A percentile compares a stretch with the other conserved stretches of the same genome.
Conservation (phyloP, 53 echinoderm and acorn worm species). For the Echinometra lucunter region DNA sequence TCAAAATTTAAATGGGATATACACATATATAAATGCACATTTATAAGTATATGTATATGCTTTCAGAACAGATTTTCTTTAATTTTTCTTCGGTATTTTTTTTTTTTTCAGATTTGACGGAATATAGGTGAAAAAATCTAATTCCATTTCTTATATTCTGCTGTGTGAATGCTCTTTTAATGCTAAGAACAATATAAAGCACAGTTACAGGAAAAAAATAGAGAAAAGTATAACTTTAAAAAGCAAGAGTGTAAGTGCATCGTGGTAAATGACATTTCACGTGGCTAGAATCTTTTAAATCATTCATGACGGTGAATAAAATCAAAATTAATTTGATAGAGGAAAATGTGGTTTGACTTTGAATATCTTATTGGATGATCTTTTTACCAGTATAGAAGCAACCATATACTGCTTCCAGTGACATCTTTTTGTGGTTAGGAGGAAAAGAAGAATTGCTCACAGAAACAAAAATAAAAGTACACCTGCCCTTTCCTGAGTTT, state of each 20-base stretch:
- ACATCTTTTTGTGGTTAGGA: background rate
- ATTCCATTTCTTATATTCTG: too few species aligned
- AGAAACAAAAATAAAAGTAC: background rate
- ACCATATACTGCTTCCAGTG: background rate
- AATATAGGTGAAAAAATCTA: too few species aligned
- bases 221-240: background rate
- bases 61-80: too few species aligned
- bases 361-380: background rate
- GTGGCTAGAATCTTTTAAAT: background rate
- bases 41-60: too few species aligned
- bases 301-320: background rate
- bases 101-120: too few species aligned
- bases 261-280: background rate
- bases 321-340: background rate
- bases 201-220: background rate
- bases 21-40: too few species aligned
- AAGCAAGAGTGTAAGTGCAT: background rate
- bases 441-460: background rate
- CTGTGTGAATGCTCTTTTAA: too few species aligned
- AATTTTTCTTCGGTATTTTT: too few species aligned
- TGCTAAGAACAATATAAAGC: background rate
- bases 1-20: too few species aligned
- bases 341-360: constrained; percentile 11
- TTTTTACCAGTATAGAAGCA: background rate
- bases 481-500: background rate